Percentiles rank a stretch among this genome's conserved stretches.
Evolutionary conservation across 2,888 invertebrate genomes (phyloP).

Genomic region (Tenthredo distinguenda): DNA sequence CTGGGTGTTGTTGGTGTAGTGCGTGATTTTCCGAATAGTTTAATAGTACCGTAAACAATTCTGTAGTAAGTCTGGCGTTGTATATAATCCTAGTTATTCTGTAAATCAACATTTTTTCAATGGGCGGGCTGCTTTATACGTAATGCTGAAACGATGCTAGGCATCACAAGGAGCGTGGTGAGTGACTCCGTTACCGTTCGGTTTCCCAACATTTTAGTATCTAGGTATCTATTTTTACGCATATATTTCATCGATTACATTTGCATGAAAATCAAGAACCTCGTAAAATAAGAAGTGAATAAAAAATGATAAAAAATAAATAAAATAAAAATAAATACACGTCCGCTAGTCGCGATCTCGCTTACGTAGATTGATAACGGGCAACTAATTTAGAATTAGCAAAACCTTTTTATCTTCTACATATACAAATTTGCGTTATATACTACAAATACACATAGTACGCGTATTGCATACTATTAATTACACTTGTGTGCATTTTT

Average conservation of each 20-base stretch:
- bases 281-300: background rate
- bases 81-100: background rate
- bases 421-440: background rate
- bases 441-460: background rate
- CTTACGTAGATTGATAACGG: background rate
- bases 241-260: constrained; percentile 15
- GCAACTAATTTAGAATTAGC: background rate
- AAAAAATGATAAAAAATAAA: background rate
- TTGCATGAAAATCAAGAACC: background rate
- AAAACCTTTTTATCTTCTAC: background rate
- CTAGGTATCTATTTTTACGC: constrained; percentile 11
- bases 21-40: constrained; percentile 13
- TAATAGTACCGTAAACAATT: constrained; percentile 29
- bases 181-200: background rate
- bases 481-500: background rate
- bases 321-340: background rate
- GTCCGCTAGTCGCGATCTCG: background rate
- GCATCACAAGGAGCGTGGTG: constrained; percentile 37
- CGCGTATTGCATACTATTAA: background rate
- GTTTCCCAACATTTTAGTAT: constrained; percentile 8
- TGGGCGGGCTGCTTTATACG: constrained; percentile 26
- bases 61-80: background rate
- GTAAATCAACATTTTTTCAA: background rate
- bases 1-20: constrained; percentile 74
- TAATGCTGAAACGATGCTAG: constrained; percentile 38